Conservation (phyloP, 64 coral and sea anemone species). For the Dendronephthya gigantea region DNA sequence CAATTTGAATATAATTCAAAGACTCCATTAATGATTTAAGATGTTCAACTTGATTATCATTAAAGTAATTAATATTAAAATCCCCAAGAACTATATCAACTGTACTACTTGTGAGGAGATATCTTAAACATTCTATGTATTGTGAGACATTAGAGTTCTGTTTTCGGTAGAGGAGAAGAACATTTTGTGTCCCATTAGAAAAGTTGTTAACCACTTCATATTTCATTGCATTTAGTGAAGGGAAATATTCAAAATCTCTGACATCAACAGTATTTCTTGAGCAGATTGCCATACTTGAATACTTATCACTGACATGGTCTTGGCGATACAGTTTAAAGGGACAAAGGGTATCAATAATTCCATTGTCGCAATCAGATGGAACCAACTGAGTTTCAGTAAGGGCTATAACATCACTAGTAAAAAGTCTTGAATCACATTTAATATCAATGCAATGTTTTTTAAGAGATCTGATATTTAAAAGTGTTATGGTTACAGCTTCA, state of each 20-base stretch:
- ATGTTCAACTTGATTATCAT: slow-evolving; percentile 20
- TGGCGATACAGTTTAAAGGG: slow-evolving; percentile 34
- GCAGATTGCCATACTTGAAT: slow-evolving; percentile 47
- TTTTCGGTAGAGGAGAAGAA: too few species aligned
- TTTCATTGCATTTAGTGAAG: slow-evolving; percentile 41
- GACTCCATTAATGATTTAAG: slow-evolving; percentile 40
- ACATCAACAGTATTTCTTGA: slow-evolving; percentile 30
- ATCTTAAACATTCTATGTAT: too few species aligned
- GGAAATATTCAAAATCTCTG: slow-evolving; percentile 26
- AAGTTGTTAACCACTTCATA: too few species aligned
- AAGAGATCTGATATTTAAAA: not conserved
- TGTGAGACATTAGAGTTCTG: too few species aligned
- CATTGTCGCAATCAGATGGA: slow-evolving; percentile 24
- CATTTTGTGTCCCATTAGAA: too few species aligned
- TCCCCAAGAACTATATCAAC: too few species aligned
- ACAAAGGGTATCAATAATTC: slow-evolving; percentile 34
- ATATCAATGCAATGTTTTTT: not conserved
- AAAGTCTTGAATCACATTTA: not conserved
- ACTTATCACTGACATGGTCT: slow-evolving; percentile 40
- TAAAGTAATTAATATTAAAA: slow-evolving; percentile 58
- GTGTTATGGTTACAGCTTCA: not conserved
- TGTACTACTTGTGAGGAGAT: too few species aligned
- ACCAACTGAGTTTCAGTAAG: slow-evolving; percentile 38
- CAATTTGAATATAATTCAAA: slow-evolving; percentile 27
- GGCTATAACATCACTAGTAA: slow-evolving; percentile 19